Evolutionary conservation across 35 echinoderm and acorn worm genomes (phyloP), one percentile per base, ranked within the genome.

Genomic region (Ptychodera flava): DNA sequence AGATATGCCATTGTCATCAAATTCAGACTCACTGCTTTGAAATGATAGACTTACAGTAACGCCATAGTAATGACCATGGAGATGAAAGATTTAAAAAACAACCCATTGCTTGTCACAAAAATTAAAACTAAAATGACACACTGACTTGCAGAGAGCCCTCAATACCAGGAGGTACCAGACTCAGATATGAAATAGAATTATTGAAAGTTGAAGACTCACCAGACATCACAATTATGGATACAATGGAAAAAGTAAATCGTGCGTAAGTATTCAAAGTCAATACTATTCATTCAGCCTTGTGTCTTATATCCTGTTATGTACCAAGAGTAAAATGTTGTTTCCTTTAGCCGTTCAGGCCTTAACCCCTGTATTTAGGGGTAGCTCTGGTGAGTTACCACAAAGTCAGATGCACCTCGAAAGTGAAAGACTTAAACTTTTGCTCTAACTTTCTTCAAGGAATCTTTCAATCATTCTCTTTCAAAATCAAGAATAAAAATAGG

Each of bases 131-230:
- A n/a, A n/a, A n/a, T n/a, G n/a, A n/a, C n/a, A n/a, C n/a, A n/a
- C n/a, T n/a, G n/a, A n/a, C n/a, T 35, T 84, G 29, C 87, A 97
- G 95, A 85, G 15, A 78, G 33, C 92, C 89, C 31, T 80, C 86
- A 16, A 53, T 97, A 32, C 92, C 92, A 38, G 86, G 91, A 28
- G 93, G 94, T 88, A 82, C 90, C 35, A 84, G 88, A 28, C 81
- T 98, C 15, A 92, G 84, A 33, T 98, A 92, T 92, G 95, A 94
- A 37, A 52, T 98, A 36, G 95, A 98, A 81, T 78, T 98, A 85
- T 85, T 98, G 38, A 84, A 92, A 34, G 88, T 92, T n/a, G 81
- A 90, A 30, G 82, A 89, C 30, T 80, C 84, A 78, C 86, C 88
- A 35, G 78, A 94, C 32, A 34, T 87, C 16, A 53, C 79, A 12